Evolutionary conservation across 2,797 vertebrate species (phyloP), one percentile per base, ranked within the genome.

Genomic region (Philypnodon macrostomus): DNA sequence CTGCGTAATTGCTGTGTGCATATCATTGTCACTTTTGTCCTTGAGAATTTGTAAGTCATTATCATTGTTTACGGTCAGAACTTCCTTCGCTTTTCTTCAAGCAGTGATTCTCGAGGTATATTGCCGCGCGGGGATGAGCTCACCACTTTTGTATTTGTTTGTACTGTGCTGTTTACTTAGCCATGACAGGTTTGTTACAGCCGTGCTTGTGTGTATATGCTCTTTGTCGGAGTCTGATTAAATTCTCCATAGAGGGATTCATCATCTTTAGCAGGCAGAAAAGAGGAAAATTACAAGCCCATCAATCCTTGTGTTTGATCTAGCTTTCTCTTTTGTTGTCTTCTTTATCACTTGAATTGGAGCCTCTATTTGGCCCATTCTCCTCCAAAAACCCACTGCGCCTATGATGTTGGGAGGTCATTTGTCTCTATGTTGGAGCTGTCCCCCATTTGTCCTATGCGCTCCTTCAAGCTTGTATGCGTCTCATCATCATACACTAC

Each of bases 251-350:
- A 33, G 73, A 81, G 60, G 58, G 55, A 79, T 84, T 79, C 73
- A 82, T 85, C 73, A 79, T 82, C 59, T 78, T 85, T 80, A 79
- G 52, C 57, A 40, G 49, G 47, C 62, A 72, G 70, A 79, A 79
- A 71, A 73, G 50, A 59, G 53, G 15, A 61, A 79, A 79, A 79
- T 78, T 75, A 76, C 62, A 64, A 77, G 53, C 53, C 47, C 71
- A 81, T 81, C 74, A 79, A 76, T 77, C 73, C 51, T 62, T 11
- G 29, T 63, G 68, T 80, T 69, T 78, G 73, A 78, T 77, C 60
- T 30, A 8, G 29, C 53, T 70, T 57, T 69, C 60, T 24, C 27
- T 74, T 30, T 60, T 53, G 55, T 46, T n/a, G 55, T 53, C 35
- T 38, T 47, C 60, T 48, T 37, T 40, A 31, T 53, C 56, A 46